A percentile compares a stretch with the other conserved stretches of the same genome.
These are phyloP conservation scores for Clivina fossor DNA, from an alignment of 2,888 invertebrate species.

Conservation along the genomic window DNA sequence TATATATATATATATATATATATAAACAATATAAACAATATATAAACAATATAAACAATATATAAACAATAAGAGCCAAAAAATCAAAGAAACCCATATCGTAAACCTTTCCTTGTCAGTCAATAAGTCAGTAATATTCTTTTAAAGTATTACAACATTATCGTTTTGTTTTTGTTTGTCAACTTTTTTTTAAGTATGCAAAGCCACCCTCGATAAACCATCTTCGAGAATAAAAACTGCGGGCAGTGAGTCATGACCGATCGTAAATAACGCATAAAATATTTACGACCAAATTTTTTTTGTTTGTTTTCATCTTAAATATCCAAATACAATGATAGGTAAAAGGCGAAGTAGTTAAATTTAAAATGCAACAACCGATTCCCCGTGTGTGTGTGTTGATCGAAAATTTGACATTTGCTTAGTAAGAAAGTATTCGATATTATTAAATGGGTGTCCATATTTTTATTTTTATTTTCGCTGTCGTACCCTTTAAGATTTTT, in stretches of 20 bases:
- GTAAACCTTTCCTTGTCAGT: too few species aligned
- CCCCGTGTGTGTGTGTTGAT: constrained; percentile 11
- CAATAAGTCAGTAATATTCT: too few species aligned
- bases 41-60: background rate
- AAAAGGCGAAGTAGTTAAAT: constrained; percentile 12
- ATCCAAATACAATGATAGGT: constrained; percentile 21
- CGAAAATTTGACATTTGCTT: constrained; percentile 19
- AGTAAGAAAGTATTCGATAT: constrained; percentile 5
- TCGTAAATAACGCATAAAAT: constrained; percentile 15
- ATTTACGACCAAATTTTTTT: too few species aligned
- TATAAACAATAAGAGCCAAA: too few species aligned
- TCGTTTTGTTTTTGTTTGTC: background rate
- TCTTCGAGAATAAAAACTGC: constrained; percentile 3
- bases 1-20: background rate
- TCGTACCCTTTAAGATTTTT: too few species aligned
- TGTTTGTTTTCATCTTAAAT: constrained; percentile 21
- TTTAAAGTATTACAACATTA: constrained; percentile 8
- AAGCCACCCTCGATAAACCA: constrained; percentile 12
- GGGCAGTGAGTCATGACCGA: constrained; percentile 11
- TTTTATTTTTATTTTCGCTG: background rate
- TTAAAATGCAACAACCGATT: constrained; percentile 14
- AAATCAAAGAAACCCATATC: too few species aligned
- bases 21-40: too few species aligned
- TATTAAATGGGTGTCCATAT: constrained; percentile 7
- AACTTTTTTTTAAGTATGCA: constrained; percentile 12